A percentile compares a stretch with the other conserved stretches of the same genome.
phyloP scores from a whole-genome alignment of 1,140 invertebrate genomes.

The Magallana angulata region DNA sequence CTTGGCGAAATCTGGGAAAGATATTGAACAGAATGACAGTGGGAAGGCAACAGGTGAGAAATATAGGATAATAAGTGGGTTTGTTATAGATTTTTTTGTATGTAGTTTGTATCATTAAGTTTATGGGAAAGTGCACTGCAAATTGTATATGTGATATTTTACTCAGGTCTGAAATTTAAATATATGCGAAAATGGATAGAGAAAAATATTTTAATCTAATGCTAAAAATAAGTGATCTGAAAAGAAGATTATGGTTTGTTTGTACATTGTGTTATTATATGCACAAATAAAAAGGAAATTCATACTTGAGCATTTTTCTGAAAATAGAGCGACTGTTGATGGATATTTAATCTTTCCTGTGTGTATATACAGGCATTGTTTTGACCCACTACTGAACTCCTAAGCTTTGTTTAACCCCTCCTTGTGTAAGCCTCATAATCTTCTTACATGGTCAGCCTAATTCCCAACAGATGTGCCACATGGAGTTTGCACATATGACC shows the following conservation, averaged over 20 bases:
- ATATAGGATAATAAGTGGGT: background rate
- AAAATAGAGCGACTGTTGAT: background rate
- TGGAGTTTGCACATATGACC: background rate
- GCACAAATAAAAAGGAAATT: background rate
- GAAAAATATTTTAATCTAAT: too few species aligned
- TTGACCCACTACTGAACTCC: constrained; percentile 17
- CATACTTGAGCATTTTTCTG: background rate
- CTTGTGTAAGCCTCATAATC: background rate
- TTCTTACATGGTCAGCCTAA: constrained; percentile 4
- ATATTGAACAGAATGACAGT: background rate
- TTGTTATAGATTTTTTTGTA: too few species aligned
- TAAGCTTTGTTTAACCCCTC: constrained; percentile 26
- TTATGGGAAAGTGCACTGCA: too few species aligned
- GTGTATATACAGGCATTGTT: background rate
- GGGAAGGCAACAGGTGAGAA: constrained; percentile 10
- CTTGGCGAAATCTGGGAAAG: background rate
- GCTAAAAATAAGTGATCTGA: too few species aligned
- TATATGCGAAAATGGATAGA: too few species aligned
- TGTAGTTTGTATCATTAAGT: too few species aligned
- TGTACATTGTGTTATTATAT: too few species aligned
- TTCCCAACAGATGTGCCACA: constrained; percentile 5
- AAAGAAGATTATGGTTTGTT: too few species aligned
- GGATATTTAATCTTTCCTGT: constrained; percentile 18
- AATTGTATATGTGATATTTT: too few species aligned
- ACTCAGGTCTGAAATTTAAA: too few species aligned